A percentile compares a stretch with the other conserved stretches of the same genome.
Conservation (phyloP, 2,888 invertebrate species). For the Tigriopus californicus region DNA sequence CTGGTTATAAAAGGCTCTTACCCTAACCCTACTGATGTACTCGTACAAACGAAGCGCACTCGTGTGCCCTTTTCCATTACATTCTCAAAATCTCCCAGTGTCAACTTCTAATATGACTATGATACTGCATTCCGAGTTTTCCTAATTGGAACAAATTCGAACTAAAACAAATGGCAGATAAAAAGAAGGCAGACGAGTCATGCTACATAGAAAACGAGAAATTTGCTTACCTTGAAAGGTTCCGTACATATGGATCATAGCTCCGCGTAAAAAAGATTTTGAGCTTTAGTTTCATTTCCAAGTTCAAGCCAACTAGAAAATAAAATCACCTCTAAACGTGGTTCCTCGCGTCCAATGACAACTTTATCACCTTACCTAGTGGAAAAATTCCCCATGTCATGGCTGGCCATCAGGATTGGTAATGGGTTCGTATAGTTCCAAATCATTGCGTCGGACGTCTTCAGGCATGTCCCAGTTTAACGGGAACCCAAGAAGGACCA, state of each 20-base stretch:
- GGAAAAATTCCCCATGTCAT: constrained; percentile 32
- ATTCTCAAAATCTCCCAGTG: too few relatives aligned
- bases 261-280: constrained; percentile 24
- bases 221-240: constrained; percentile 28
- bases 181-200: too few relatives aligned
- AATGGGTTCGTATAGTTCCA: constrained; percentile 27
- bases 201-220: too few relatives aligned
- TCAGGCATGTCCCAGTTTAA: constrained; percentile 24
- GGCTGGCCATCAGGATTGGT: constrained; percentile 26
- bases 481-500: constrained; percentile 29
- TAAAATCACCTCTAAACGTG: not conserved
- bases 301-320: constrained; percentile 27
- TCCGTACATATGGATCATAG: constrained; percentile 24
- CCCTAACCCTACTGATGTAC: too few relatives aligned
- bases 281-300: constrained; percentile 24
- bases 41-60: too few relatives aligned
- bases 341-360: not conserved
- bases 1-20: too few relatives aligned
- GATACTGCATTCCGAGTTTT: too few relatives aligned
- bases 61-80: too few relatives aligned
- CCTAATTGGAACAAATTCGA: too few relatives aligned
- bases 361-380: constrained; percentile 8
- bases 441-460: constrained; percentile 25
- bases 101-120: too few relatives aligned
- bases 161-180: too few relatives aligned